phyloP scores from a whole-genome alignment of 2,113 vertebrate genomes.

The Typhlomys cinereus region DNA sequence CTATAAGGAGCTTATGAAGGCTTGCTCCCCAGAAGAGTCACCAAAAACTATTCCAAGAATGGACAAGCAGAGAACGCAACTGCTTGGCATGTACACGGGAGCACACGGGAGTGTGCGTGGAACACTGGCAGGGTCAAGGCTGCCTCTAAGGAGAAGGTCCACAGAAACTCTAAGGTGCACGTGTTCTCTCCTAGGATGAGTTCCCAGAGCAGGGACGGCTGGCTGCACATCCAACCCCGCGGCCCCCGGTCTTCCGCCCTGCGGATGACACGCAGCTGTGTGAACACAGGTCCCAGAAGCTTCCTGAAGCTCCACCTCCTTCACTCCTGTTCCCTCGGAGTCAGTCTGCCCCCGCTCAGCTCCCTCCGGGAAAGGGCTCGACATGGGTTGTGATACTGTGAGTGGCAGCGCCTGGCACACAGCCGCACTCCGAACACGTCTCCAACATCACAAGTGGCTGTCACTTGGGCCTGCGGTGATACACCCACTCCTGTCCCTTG shows the following conservation, averaged over 20 bases:
- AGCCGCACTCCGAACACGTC: too few relatives aligned
- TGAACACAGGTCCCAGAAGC: not conserved
- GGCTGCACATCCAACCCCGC: not conserved
- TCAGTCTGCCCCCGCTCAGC: not conserved
- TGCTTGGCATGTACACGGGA: not conserved
- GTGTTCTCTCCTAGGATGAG: not conserved
- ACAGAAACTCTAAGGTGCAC: not conserved
- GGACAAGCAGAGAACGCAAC: not conserved
- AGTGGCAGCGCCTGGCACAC: not conserved
- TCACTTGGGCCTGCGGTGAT: not conserved
- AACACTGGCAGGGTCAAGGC: not conserved
- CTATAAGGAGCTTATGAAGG: not conserved
- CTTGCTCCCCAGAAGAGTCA: not conserved
- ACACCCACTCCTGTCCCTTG: fast-evolving
- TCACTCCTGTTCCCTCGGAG: not conserved
- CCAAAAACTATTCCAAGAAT: fast-evolving
- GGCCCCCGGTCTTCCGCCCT: too few relatives aligned
- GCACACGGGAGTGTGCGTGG: fast-evolving
- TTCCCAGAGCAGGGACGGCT: not conserved
- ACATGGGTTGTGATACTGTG: too few relatives aligned
- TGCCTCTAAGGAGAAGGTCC: too few relatives aligned
- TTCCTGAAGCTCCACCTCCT: too few relatives aligned
- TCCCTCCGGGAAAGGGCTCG: not conserved
- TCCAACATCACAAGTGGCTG: too few relatives aligned
- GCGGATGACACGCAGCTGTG: not conserved